Evolutionary conservation across 1,140 invertebrate species (phyloP).

Genomic region (Dendroctonus valens): DNA sequence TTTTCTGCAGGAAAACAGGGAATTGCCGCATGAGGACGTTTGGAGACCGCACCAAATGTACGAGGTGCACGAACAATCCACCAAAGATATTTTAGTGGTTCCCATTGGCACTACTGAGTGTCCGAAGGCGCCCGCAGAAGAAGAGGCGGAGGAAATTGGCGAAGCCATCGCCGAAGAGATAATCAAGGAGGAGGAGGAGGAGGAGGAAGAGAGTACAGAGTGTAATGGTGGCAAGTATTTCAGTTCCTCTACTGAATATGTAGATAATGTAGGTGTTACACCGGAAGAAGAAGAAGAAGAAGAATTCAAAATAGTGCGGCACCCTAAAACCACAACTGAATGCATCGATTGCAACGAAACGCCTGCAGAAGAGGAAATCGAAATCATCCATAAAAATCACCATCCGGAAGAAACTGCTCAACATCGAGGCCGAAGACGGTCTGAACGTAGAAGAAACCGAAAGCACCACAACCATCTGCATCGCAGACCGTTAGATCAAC

Average conservation of each 20-base stretch:
- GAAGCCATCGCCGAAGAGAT: slow-evolving; percentile 3
- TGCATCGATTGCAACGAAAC: no score
- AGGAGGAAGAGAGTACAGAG: slow-evolving; percentile 2
- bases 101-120: neutral
- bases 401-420: no score
- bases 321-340: neutral
- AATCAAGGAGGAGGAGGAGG: slow-evolving; percentile 8
- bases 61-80: slow-evolving; percentile 10
- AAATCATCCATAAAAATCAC: no score
- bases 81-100: slow-evolving; percentile 11
- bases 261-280: neutral
- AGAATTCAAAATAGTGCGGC: slow-evolving; percentile 7
- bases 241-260: neutral
- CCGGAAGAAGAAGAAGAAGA: slow-evolving; percentile 6
- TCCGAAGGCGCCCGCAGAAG: neutral
- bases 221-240: neutral
- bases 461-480: no score
- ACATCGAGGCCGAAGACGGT: no score
- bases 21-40: neutral
- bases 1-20: neutral
- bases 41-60: neutral
- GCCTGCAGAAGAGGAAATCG: no score
- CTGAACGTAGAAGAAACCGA: no score
- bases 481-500: no score
- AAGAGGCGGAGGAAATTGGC: slow-evolving; percentile 15